Evolutionary conservation across 2,888 invertebrate species (phyloP).

Genomic region (Dasysyrphus albostriatus): DNA sequence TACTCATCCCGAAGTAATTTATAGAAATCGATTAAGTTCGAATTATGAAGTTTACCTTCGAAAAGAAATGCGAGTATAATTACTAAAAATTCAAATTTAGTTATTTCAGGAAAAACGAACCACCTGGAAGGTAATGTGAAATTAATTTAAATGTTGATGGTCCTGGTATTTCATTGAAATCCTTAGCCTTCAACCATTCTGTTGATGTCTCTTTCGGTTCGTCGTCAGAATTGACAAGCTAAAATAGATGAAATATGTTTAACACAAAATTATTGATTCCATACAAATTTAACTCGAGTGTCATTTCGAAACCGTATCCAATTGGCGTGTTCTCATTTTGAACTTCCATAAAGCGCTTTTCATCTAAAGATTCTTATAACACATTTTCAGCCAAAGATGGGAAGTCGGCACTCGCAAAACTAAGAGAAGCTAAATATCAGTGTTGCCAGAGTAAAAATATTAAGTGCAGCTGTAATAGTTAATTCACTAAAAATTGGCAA

Average conservation of each 20-base stretch:
- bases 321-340: too few relatives aligned
- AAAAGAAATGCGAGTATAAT: not conserved
- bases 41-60: slow-evolving; percentile 78
- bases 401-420: too few relatives aligned
- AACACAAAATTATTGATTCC: too few relatives aligned
- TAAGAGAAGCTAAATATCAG: too few relatives aligned
- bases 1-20: slow-evolving; percentile 78
- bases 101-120: slow-evolving; percentile 64
- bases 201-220: not conserved
- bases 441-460: too few relatives aligned
- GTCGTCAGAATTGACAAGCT: not conserved
- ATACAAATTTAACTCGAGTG: too few relatives aligned
- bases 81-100: not conserved
- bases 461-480: too few relatives aligned
- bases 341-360: too few relatives aligned
- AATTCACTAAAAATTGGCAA: too few relatives aligned
- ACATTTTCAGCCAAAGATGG: too few relatives aligned
- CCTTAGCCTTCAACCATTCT: slow-evolving; percentile 79
- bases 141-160: slow-evolving; percentile 78
- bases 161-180: slow-evolving; percentile 79
- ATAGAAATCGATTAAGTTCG: slow-evolving; percentile 79
- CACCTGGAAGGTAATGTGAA: slow-evolving; percentile 80
- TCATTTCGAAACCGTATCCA: too few relatives aligned
- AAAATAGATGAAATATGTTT: not conserved
- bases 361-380: too few relatives aligned